These are phyloP conservation scores for Melanotaenia parkinsoni DNA, from an alignment of 2,797 vertebrate species.

Conservation along the genomic window DNA sequence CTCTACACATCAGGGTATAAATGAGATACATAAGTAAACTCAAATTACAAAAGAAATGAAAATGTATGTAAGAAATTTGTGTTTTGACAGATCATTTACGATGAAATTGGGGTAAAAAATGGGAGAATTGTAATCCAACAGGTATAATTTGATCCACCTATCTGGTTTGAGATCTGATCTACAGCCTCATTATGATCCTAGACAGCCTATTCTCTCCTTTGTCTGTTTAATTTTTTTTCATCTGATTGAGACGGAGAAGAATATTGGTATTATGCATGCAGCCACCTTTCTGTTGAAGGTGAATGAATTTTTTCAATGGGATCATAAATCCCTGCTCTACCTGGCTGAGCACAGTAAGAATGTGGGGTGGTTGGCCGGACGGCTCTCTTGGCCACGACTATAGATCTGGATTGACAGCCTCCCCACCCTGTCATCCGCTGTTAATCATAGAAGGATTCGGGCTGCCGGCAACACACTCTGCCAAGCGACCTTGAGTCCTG, in stretches of 20 bases:
- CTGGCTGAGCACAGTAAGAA: constrained; percentile 57
- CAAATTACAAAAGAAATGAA: too few relatives aligned
- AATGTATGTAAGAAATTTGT: too few relatives aligned
- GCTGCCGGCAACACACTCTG: constrained; percentile 58
- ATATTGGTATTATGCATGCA: constrained; percentile 64
- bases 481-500: constrained; percentile 78
- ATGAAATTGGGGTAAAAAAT: constrained; percentile 9
- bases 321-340: constrained; percentile 69
- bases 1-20: background rate
- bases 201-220: constrained; percentile 14
- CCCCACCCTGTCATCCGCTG: constrained; percentile 74
- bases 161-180: constrained; percentile 24
- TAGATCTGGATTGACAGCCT: constrained; percentile 82
- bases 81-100: constrained; percentile 4
- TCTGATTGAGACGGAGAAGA: constrained; percentile 22
- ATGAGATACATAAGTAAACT: background rate
- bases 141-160: constrained; percentile 6
- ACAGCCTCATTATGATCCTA: constrained; percentile 25
- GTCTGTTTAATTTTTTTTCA: constrained; percentile 24
- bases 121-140: constrained; percentile 26
- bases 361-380: constrained; percentile 39
- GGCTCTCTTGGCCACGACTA: constrained; percentile 56
- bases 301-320: constrained; percentile 55
- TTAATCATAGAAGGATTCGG: constrained; percentile 78
- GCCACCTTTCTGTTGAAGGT: constrained; percentile 38